These are phyloP conservation scores for Magallana ariakensis DNA, from an alignment of 1,140 invertebrate genomes.

Conservation along the genomic window DNA sequence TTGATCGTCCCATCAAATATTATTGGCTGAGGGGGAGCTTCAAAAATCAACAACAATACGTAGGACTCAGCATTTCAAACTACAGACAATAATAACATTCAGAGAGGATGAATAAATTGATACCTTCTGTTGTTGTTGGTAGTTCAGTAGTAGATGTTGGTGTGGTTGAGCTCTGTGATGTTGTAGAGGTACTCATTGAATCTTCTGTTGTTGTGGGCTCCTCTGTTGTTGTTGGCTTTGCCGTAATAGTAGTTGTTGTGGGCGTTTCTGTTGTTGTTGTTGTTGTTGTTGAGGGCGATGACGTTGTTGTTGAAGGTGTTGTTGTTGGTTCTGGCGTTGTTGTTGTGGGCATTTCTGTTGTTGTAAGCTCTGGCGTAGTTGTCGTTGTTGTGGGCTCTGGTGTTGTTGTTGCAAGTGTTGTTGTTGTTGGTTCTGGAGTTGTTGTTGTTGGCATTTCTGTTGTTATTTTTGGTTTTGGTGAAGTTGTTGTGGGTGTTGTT, in stretches of 20 bases:
- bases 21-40: neutral
- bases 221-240: neutral
- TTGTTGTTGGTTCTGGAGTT: neutral
- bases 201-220: neutral
- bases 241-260: no score
- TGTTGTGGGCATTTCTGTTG: neutral
- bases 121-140: conserved; percentile 9
- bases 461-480: neutral
- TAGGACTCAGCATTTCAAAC: no score
- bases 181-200: no score
- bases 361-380: neutral
- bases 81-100: neutral
- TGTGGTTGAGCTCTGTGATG: no score
- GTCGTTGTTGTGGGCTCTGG: neutral
- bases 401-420: neutral
- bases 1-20: neutral
- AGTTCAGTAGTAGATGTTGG: no score
- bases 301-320: neutral
- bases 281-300: neutral
- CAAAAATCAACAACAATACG: neutral
- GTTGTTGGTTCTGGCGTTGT: neutral
- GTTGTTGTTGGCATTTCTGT: neutral
- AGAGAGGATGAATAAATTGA: no score
- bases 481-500: neutral
- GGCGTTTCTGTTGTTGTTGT: no score